Evolutionary conservation across 2,797 vertebrate species (phyloP).

Genomic region (Catharus ustulatus): DNA sequence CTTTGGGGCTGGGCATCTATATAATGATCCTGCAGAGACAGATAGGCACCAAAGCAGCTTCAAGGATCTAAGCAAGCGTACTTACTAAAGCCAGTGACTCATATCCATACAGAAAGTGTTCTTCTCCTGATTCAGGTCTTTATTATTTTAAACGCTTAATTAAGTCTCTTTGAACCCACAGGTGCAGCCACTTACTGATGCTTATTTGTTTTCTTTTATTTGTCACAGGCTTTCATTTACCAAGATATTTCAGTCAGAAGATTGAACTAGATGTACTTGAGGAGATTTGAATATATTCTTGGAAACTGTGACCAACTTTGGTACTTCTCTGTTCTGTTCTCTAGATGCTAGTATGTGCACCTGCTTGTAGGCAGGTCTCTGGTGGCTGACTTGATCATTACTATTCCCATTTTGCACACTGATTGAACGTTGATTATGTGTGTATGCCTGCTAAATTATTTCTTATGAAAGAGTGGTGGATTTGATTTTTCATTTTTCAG

Average conservation of each 20-base stretch:
- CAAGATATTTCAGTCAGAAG: not conserved
- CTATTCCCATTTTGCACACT: not conserved
- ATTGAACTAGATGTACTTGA: not conserved
- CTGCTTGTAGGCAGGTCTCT: not conserved
- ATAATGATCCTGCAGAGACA: slow-evolving; percentile 51
- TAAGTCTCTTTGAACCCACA: slow-evolving; percentile 61
- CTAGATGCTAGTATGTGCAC: not conserved
- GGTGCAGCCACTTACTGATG: slow-evolving; percentile 39
- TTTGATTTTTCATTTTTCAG: not conserved
- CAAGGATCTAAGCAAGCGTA: slow-evolving; percentile 28
- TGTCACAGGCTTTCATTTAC: slow-evolving; percentile 54
- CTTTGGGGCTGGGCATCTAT: slow-evolving; percentile 13
- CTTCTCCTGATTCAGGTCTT: slow-evolving; percentile 48
- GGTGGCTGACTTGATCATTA: not conserved
- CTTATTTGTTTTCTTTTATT: slow-evolving; percentile 54
- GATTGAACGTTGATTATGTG: not conserved
- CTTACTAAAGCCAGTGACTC: slow-evolving; percentile 53
- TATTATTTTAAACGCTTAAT: slow-evolving; percentile 57
- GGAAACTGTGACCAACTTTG: not conserved
- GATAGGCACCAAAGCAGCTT: slow-evolving; percentile 56
- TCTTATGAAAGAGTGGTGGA: not conserved
- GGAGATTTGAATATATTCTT: not conserved
- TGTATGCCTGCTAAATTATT: not conserved
- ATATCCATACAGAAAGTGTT: slow-evolving; percentile 49
- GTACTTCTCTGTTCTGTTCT: not conserved